Percentiles rank a stretch among this genome's conserved stretches.
These are phyloP conservation scores for Petaurus breviceps DNA, from an alignment of 2,113 vertebrate genomes.

Conservation along the genomic window DNA sequence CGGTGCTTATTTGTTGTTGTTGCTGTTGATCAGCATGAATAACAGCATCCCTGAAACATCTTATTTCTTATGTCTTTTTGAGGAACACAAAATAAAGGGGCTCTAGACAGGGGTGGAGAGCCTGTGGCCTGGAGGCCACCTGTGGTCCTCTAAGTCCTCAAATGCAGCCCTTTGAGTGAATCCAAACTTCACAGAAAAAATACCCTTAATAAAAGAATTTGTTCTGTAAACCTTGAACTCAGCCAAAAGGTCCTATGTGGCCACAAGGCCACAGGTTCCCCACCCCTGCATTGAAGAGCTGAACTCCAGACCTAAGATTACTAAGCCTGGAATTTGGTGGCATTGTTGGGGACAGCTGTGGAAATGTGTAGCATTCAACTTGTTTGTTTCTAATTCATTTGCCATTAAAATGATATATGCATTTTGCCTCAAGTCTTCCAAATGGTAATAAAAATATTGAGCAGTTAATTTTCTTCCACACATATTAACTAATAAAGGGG, in stretches of 20 bases:
- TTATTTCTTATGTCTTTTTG: neutral
- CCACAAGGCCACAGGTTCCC: too few species aligned
- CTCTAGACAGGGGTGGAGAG: neutral
- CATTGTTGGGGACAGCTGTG: neutral
- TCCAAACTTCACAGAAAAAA: too few species aligned
- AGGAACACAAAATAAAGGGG: neutral
- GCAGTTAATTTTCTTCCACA: neutral
- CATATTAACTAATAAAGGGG: neutral
- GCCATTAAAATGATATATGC: neutral
- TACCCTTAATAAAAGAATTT: too few species aligned
- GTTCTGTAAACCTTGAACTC: too few species aligned
- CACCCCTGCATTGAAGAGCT: neutral
- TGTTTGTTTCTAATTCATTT: conserved; percentile 27
- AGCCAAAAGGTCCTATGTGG: too few species aligned
- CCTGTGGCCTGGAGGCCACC: too few species aligned
- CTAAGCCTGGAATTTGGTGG: neutral
- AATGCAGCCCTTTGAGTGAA: too few species aligned
- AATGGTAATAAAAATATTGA: neutral
- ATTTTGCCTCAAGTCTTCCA: neutral
- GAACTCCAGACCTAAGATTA: conserved; percentile 28
- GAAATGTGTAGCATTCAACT: neutral
- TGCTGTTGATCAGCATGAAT: neutral
- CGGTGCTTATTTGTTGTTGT: neutral
- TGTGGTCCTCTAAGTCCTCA: too few species aligned
- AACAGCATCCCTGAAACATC: neutral